Percentiles rank a stretch among this genome's conserved stretches.
These are phyloP conservation scores for Melanotaenia trifasciata DNA, from an alignment of 2,797 vertebrate species.

Conservation along the genomic window DNA sequence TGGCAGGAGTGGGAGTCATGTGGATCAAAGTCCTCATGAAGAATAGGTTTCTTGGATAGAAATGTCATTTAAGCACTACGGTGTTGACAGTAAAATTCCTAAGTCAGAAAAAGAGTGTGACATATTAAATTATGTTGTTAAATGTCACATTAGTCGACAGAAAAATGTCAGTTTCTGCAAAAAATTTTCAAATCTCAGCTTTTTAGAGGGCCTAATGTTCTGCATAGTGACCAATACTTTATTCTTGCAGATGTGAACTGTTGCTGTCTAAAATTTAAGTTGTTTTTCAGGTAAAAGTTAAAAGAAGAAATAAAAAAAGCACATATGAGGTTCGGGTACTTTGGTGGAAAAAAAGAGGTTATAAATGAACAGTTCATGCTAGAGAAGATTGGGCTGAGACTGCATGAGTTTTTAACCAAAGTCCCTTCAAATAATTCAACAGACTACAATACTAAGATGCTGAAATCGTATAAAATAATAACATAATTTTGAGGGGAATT, in stretches of 20 bases:
- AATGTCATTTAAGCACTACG: background rate
- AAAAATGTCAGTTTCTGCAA: background rate
- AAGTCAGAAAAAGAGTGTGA: background rate
- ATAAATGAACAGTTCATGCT: background rate
- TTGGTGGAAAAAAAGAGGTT: rapidly evolving
- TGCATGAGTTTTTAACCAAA: background rate
- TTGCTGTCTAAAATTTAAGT: background rate
- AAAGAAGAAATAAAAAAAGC: background rate
- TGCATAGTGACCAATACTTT: background rate
- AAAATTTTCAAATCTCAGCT: background rate
- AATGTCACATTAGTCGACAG: background rate
- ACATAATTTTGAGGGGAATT: background rate
- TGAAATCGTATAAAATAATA: background rate
- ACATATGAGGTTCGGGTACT: background rate
- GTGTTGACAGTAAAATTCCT: background rate
- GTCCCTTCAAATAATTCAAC: background rate
- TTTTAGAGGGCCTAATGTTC: background rate
- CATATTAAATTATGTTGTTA: background rate
- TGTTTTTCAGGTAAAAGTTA: background rate
- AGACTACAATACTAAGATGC: background rate
- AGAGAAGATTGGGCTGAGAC: background rate
- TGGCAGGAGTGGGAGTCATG: background rate
- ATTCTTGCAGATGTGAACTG: background rate
- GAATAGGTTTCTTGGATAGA: constrained; percentile 14
- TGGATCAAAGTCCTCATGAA: constrained; percentile 36